Evolutionary conservation across 2,797 vertebrate species (phyloP).

Genomic region (Crocidura indochinensis): DNA sequence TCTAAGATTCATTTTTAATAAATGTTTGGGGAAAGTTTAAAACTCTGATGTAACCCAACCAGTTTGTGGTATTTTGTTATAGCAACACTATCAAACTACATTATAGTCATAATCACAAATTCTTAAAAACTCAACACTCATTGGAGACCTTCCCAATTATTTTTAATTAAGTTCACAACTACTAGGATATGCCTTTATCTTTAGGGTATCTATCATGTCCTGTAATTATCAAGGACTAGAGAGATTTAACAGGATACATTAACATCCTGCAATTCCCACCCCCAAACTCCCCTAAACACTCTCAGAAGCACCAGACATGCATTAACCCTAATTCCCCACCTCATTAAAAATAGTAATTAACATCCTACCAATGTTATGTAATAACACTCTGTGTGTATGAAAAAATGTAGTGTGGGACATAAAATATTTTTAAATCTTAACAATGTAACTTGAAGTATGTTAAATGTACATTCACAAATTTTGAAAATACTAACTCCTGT

Average conservation of each 20-base stretch:
- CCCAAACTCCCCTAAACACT: neutral
- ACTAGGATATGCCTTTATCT: neutral
- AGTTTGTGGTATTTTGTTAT: neutral
- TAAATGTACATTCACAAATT: neutral
- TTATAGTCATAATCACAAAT: neutral
- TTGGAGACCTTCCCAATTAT: neutral
- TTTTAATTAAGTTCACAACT: constrained; percentile 12
- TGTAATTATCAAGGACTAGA: neutral
- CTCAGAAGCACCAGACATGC: constrained; percentile 4
- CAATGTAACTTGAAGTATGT: constrained; percentile 34
- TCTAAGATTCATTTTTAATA: too few relatives aligned
- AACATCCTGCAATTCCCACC: neutral
- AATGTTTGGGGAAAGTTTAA: too few relatives aligned
- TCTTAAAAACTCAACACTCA: constrained; percentile 25
- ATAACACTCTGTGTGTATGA: neutral
- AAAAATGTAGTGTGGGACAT: too few relatives aligned
- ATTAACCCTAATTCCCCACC: constrained; percentile 7
- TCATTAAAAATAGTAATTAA: constrained; percentile 64
- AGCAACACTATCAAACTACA: constrained; percentile 9
- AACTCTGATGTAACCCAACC: neutral
- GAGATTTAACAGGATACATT: neutral
- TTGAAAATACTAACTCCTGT: neutral
- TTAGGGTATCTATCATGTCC: neutral
- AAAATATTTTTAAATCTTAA: neutral
- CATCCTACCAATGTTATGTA: constrained; percentile 22